Conservation (phyloP, 64 coral and sea anemone genomes). For the Stylophora pistillata region DNA sequence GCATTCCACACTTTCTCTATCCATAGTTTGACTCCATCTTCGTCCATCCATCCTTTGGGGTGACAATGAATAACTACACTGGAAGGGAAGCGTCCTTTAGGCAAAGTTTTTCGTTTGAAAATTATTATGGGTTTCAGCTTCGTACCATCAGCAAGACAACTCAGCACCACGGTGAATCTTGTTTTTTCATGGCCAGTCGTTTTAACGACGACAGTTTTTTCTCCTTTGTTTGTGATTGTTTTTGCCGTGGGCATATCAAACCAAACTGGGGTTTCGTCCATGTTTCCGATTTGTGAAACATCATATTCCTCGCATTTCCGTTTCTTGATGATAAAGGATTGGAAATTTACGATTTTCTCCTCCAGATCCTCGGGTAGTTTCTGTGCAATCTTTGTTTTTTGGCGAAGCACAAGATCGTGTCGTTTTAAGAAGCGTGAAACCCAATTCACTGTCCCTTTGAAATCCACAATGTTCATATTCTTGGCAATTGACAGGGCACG, state of each 20-base stretch:
- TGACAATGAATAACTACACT: constrained; percentile 10
- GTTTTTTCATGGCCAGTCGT: constrained; percentile 52
- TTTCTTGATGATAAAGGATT: constrained; percentile 45
- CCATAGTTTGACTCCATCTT: constrained; percentile 32
- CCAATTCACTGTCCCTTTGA: neutral
- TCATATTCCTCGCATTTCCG: constrained; percentile 11
- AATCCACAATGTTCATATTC: neutral
- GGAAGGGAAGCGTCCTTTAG: constrained; percentile 45
- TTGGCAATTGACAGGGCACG: no score
- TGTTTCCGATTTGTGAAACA: constrained; percentile 41
- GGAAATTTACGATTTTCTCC: constrained; percentile 38
- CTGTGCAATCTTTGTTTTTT: constrained; percentile 55
- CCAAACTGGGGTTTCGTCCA: constrained; percentile 57
- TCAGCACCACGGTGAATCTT: constrained; percentile 26
- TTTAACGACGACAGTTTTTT: constrained; percentile 48
- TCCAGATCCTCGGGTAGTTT: constrained; percentile 54
- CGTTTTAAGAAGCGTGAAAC: constrained; percentile 20
- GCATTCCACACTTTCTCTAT: constrained; percentile 47
- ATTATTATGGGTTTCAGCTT: constrained; percentile 54
- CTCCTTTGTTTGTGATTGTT: constrained; percentile 20
- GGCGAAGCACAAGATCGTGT: constrained; percentile 14
- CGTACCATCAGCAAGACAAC: constrained; percentile 40
- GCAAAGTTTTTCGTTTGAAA: constrained; percentile 53
- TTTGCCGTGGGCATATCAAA: constrained; percentile 60
- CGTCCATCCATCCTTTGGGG: constrained; percentile 10